Conservation (phyloP, 2,888 invertebrate species). For the Drosophila borborema region DNA sequence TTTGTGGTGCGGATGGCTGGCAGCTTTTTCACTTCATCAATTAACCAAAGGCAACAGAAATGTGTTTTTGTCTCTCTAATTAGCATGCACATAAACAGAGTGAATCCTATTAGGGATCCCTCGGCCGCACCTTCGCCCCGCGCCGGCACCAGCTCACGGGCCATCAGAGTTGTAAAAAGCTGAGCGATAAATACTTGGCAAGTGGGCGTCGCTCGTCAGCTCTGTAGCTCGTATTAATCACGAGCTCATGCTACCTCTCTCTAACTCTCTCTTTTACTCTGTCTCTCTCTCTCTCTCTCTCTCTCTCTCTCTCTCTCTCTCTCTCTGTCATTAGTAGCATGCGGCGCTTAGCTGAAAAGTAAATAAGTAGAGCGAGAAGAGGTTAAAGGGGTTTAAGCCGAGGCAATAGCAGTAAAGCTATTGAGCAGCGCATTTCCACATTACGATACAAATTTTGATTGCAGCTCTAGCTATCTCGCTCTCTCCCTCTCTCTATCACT, state of each 20-base stretch:
- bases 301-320: constrained; percentile 36
- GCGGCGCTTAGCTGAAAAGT: background rate
- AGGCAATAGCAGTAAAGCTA: background rate
- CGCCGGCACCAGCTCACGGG: background rate
- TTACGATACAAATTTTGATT: background rate
- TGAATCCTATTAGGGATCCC: constrained; percentile 71
- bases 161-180: constrained; percentile 55
- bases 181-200: constrained; percentile 57
- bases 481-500: background rate
- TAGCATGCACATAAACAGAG: constrained; percentile 80
- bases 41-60: constrained; percentile 76
- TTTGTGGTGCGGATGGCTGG: constrained; percentile 39
- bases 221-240: constrained; percentile 27
- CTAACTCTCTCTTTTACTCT: constrained; percentile 35
- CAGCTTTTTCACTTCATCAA: constrained; percentile 78
- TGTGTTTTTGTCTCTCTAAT: constrained; percentile 76
- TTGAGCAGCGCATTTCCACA: background rate
- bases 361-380: background rate
- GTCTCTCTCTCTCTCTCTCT: constrained; percentile 32
- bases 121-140: background rate
- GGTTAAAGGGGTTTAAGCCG: background rate
- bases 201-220: constrained; percentile 53
- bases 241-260: constrained; percentile 29
- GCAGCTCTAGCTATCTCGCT: background rate
- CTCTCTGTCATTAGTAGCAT: constrained; percentile 32